These are phyloP conservation scores for Hemibagrus guttatus DNA, from an alignment of 2,797 vertebrate genomes.

Conservation along the genomic window DNA sequence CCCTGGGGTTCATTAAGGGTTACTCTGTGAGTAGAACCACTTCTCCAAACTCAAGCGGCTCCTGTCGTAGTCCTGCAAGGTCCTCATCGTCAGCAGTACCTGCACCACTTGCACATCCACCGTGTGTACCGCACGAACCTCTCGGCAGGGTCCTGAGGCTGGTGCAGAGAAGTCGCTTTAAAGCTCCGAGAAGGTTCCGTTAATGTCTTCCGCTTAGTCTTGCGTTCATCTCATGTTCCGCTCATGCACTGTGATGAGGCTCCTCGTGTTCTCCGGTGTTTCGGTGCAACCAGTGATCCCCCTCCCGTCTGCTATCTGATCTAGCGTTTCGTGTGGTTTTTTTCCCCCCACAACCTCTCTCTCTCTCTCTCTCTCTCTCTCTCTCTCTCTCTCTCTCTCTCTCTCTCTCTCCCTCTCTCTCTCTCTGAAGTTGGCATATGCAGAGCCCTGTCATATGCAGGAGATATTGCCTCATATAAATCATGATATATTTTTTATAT, in stretches of 20 bases:
- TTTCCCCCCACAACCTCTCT: constrained; percentile 14
- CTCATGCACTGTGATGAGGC: constrained; percentile 44
- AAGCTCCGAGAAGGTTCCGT: constrained; percentile 36
- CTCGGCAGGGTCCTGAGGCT: constrained; percentile 21
- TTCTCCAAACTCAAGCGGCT: constrained; percentile 62
- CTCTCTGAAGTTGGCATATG: constrained; percentile 54
- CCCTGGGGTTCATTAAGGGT: constrained; percentile 45
- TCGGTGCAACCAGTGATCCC: constrained; percentile 39
- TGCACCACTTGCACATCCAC: constrained; percentile 15
- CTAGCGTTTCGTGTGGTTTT: not conserved
- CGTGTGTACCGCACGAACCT: not conserved
- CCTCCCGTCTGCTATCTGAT: constrained; percentile 35
- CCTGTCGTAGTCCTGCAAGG: constrained; percentile 56
- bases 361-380: constrained; percentile 44
- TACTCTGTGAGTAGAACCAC: constrained; percentile 65
- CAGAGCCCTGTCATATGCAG: constrained; percentile 38
- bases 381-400: constrained; percentile 39
- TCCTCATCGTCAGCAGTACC: constrained; percentile 64
- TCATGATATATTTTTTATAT: not conserved
- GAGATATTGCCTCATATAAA: constrained; percentile 38
- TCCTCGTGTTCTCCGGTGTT: constrained; percentile 41
- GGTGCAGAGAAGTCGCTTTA: constrained; percentile 32
- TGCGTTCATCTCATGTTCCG: constrained; percentile 26
- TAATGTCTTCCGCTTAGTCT: constrained; percentile 27
- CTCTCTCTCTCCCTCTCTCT: constrained; percentile 40